phyloP scores from a whole-genome alignment of 2,113 vertebrate species.

The Uria aalge region DNA sequence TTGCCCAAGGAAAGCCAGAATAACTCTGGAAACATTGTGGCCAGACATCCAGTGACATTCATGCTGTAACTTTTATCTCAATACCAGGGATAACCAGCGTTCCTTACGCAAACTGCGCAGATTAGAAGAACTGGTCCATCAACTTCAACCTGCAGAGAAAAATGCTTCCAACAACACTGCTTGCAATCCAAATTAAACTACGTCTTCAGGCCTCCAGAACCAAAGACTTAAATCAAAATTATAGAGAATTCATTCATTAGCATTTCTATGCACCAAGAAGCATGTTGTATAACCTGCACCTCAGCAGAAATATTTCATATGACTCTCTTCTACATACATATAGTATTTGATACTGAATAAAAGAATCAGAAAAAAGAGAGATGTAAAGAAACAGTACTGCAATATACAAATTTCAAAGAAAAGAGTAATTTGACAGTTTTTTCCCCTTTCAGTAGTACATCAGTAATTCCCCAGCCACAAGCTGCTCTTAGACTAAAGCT shows the following conservation, averaged over 20 bases:
- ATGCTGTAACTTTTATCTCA: background rate
- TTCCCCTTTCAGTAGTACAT: background rate
- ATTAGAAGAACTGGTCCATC: conserved; percentile 21
- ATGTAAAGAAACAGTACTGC: background rate
- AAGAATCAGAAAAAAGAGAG: background rate
- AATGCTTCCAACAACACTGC: background rate
- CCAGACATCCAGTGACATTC: background rate
- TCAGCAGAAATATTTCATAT: background rate
- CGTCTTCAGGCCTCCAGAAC: background rate
- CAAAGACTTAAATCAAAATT: background rate
- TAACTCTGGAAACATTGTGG: fast-evolving
- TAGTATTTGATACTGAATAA: background rate
- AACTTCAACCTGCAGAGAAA: background rate
- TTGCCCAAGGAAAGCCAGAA: background rate
- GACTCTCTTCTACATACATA: background rate
- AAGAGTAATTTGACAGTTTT: background rate
- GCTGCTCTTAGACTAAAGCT: background rate
- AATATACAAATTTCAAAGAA: background rate
- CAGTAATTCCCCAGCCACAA: background rate
- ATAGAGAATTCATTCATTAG: background rate
- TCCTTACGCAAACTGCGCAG: background rate
- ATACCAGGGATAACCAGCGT: background rate
- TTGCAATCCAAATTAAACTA: background rate
- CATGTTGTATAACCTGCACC: background rate
- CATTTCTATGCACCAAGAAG: background rate